phyloP scores from a whole-genome alignment of 2,113 vertebrate genomes.

The Hydrochoerus hydrochaeris region DNA sequence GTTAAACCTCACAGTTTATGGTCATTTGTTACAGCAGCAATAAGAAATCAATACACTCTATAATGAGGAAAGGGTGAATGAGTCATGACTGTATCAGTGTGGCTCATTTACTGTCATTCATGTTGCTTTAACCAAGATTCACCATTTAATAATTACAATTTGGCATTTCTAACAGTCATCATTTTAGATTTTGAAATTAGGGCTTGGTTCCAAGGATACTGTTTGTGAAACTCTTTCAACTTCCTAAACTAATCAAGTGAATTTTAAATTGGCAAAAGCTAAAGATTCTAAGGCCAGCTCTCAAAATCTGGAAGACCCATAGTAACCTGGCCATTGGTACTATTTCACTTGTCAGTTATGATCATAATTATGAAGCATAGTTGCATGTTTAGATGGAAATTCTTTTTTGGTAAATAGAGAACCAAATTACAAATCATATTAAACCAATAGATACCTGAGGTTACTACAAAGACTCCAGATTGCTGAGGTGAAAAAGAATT shows the following conservation, averaged over 20 bases:
- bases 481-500: slow-evolving; percentile 37
- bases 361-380: not conserved
- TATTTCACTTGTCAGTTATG: not conserved
- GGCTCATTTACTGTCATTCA: not conserved
- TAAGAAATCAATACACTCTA: not conserved
- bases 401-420: slow-evolving; percentile 41
- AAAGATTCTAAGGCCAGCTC: slow-evolving; percentile 4
- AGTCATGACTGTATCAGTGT: not conserved
- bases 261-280: slow-evolving; percentile 21
- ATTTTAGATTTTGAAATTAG: not conserved
- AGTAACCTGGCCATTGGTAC: not conserved
- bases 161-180: not conserved
- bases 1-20: not conserved
- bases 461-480: slow-evolving; percentile 35
- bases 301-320: not conserved
- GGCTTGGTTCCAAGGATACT: slow-evolving; percentile 31
- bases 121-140: not conserved
- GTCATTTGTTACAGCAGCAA: not conserved
- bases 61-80: not conserved
- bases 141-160: not conserved
- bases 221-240: slow-evolving; percentile 24
- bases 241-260: not conserved
- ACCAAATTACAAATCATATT: slow-evolving; percentile 57
- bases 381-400: slow-evolving; percentile 56
- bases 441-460: slow-evolving; percentile 57